phyloP scores from a whole-genome alignment of 2,888 invertebrate genomes.

The Sialis lutaria region DNA sequence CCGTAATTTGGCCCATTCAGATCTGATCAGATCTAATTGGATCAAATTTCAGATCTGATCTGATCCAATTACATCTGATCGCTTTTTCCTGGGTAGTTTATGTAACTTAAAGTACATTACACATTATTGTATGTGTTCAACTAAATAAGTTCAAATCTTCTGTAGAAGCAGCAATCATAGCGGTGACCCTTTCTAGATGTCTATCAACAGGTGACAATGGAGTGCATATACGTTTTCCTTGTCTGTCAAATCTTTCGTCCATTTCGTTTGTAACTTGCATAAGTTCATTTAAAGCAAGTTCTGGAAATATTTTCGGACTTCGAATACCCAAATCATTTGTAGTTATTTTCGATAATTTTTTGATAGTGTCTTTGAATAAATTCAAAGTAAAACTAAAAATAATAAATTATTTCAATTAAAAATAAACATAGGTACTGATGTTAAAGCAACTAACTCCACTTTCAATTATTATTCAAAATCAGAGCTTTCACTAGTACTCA shows the following conservation, averaged over 20 bases:
- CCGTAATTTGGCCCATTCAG: too few relatives aligned
- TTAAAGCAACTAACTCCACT: too few relatives aligned
- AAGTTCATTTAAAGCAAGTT: slow-evolving; percentile 12
- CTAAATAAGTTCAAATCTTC: slow-evolving; percentile 1
- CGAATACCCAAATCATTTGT: slow-evolving; percentile 12
- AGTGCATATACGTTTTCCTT: slow-evolving; percentile 7
- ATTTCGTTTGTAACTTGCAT: neutral
- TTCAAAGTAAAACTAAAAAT: slow-evolving; percentile 14
- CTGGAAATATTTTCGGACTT: slow-evolving; percentile 12
- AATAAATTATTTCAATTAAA: slow-evolving; percentile 1
- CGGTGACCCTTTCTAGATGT: slow-evolving; percentile 11
- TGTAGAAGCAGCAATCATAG: slow-evolving; percentile 11
- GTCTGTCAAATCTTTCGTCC: slow-evolving; percentile 1
- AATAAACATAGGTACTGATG: neutral
- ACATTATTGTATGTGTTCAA: too few relatives aligned
- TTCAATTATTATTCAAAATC: too few relatives aligned
- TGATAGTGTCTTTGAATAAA: slow-evolving; percentile 15
- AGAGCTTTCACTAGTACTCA: too few relatives aligned
- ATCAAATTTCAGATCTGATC: too few relatives aligned
- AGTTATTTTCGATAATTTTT: slow-evolving; percentile 11
- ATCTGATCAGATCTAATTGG: too few relatives aligned
- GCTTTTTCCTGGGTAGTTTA: too few relatives aligned
- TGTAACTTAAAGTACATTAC: too few relatives aligned
- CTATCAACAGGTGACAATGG: slow-evolving; percentile 11
- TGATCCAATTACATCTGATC: too few relatives aligned